phyloP scores from a whole-genome alignment of 2,113 vertebrate genomes.

The Brienomyrus longianalis region DNA sequence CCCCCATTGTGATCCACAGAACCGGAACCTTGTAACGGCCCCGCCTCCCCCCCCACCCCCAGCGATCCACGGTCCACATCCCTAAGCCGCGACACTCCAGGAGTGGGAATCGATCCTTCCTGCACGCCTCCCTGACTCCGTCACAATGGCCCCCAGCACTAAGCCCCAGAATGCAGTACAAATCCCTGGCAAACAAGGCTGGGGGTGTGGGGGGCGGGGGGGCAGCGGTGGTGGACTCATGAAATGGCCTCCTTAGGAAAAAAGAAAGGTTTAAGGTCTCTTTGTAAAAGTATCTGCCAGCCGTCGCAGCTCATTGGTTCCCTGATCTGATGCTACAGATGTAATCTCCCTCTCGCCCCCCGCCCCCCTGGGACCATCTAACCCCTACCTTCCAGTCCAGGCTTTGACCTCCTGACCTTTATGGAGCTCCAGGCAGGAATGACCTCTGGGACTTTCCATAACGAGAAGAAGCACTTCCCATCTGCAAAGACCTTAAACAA shows the following conservation, averaged over 20 bases:
- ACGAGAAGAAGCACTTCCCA: slow-evolving; percentile 37
- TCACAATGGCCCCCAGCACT: slow-evolving; percentile 56
- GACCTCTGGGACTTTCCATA: slow-evolving; percentile 20
- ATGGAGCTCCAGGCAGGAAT: slow-evolving; percentile 34
- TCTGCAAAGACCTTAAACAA: slow-evolving; percentile 57
- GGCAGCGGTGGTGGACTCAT: background rate
- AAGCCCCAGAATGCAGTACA: slow-evolving; percentile 54
- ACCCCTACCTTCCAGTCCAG: slow-evolving; percentile 53
- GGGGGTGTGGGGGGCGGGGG: background rate
- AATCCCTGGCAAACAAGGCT: slow-evolving; percentile 56
- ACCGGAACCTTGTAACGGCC: slow-evolving; percentile 33
- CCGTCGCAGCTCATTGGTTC: slow-evolving; percentile 13
- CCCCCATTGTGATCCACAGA: slow-evolving; percentile 35
- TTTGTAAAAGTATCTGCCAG: slow-evolving; percentile 20
- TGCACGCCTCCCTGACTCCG: slow-evolving; percentile 51
- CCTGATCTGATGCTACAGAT: slow-evolving; percentile 19
- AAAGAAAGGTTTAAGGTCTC: slow-evolving; percentile 7
- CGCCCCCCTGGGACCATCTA: slow-evolving; percentile 50
- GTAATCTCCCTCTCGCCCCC: slow-evolving; percentile 23
- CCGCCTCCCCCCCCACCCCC: background rate
- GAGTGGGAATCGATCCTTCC: slow-evolving; percentile 21
- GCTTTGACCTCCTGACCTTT: slow-evolving; percentile 57
- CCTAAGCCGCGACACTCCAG: slow-evolving; percentile 16
- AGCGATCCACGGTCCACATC: background rate
- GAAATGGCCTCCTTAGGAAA: slow-evolving; percentile 11